phyloP scores from a whole-genome alignment of 37 sponge, comb jelly and placozoan species.

The Axinella damicornis region DNA sequence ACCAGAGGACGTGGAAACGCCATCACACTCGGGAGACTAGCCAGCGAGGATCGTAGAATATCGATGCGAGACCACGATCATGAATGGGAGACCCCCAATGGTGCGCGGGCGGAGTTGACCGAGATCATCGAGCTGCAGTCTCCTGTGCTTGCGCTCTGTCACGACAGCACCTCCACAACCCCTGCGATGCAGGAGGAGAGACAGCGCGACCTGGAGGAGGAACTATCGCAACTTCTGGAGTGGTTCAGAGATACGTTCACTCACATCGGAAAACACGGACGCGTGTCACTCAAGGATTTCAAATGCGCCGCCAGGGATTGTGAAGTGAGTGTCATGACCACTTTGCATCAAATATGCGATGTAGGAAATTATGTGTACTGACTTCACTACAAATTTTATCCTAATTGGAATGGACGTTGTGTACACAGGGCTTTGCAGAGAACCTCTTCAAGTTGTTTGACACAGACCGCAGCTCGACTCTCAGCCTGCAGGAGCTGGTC shows the following conservation, averaged over 20 bases:
- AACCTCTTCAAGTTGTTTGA: constrained; percentile 80
- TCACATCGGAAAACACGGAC: constrained; percentile 43
- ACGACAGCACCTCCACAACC: constrained; percentile 2
- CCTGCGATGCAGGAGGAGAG: constrained; percentile 11
- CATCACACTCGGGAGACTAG: no score
- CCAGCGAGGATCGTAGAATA: no score
- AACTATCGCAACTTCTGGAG: constrained; percentile 39
- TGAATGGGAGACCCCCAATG: no score
- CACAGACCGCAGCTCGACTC: constrained; percentile 65
- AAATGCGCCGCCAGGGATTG: constrained; percentile 57
- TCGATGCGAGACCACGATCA: no score
- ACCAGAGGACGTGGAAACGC: no score
- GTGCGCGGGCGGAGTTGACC: no score
- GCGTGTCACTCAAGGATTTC: constrained; percentile 67
- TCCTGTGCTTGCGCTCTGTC: no score
- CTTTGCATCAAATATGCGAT: no score
- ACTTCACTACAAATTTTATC: no score
- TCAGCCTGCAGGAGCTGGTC: constrained; percentile 83
- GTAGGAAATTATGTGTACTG: no score
- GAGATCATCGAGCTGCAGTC: no score
- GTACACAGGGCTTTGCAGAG: constrained; percentile 54
- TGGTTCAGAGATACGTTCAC: constrained; percentile 59
- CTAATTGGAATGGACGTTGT: no score
- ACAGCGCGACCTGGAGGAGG: constrained; percentile 12
- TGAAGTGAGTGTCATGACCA: constrained; percentile 63